phyloP scores from a whole-genome alignment of 2,888 invertebrate genomes.

The Hecatera dysodea region DNA sequence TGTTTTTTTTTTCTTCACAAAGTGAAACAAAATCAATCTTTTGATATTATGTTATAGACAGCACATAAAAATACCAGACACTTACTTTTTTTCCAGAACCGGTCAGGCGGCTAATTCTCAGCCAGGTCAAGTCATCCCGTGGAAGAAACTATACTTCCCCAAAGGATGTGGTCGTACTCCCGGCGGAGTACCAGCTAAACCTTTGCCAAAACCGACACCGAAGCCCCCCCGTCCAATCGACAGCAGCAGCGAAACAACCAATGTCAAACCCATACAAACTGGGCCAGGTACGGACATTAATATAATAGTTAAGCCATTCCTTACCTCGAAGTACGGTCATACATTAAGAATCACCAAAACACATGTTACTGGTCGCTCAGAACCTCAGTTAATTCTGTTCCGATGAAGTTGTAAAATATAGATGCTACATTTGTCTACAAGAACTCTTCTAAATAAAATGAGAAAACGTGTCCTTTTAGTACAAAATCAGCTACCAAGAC shows the following conservation, averaged over 20 bases:
- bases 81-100: constrained; percentile 64
- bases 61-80: no score
- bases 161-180: constrained; percentile 92
- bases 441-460: constrained; percentile 6
- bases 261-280: constrained; percentile 81
- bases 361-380: not conserved
- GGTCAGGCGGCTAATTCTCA: constrained; percentile 72
- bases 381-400: not conserved
- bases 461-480: not conserved
- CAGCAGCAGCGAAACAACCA: constrained; percentile 83
- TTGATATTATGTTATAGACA: not conserved
- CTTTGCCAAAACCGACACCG: constrained; percentile 77
- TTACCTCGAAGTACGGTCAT: not conserved
- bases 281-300: constrained; percentile 67
- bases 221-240: constrained; percentile 77
- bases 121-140: constrained; percentile 91
- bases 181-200: constrained; percentile 84
- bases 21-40: not conserved
- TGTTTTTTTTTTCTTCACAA: not conserved
- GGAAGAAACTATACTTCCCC: constrained; percentile 94
- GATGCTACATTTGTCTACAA: not conserved
- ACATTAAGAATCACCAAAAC: no score
- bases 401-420: not conserved
- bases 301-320: not conserved
- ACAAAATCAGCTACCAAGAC: not conserved